Evolutionary conservation across 2,797 vertebrate species (phyloP), one percentile per base, ranked within the genome.

Genomic region (Sebastolobus alascanus): DNA sequence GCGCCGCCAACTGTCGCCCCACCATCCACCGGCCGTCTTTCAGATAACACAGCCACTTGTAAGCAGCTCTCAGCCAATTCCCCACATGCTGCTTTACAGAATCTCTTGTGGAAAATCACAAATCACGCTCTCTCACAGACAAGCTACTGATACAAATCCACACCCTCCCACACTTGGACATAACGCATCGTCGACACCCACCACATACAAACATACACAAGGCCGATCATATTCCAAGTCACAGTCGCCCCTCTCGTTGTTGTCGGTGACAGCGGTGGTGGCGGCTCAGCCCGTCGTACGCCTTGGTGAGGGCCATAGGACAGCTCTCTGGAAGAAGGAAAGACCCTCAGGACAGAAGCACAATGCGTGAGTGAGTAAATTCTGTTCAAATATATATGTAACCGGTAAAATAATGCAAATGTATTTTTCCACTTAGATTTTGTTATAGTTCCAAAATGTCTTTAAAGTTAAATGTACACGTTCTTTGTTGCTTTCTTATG

Each of bases 31-130:
- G 61, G 61, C 68, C 73, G 73, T 76, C 59, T 83, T 71, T 75
- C 35, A 59, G 72, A 31, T 18, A 68, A 84, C 66, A 73, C 50
- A 73, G 67, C 52, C 79, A 74, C 71, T 83, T n/a, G 27, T 20
- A 65, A 66, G 35, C 37, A 52, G 73, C 68, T 78, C 33, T 74
- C 22, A 52, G 66, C 35, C 82, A 84, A 78, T 80, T 73, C 60
- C 38, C 68, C 22, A 73, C 77, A 77, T 68, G 73, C 67, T 79
- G 67, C 46, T 69, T 60, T 67, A 68, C 18, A 55, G 13, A 79
- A 35, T 31, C 9, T 64, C 11, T 16, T 70, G 29, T 68, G 3
- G 4, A 52, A 69, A 68, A 71, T 22, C 67, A 35, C 72, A 58
- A 71, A 66, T 60, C 14, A n/a, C 25, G 5, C 33, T 31, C 40